These are phyloP conservation scores for Hypercompe scribonia DNA, from an alignment of 2,888 invertebrate genomes.

Conservation along the genomic window DNA sequence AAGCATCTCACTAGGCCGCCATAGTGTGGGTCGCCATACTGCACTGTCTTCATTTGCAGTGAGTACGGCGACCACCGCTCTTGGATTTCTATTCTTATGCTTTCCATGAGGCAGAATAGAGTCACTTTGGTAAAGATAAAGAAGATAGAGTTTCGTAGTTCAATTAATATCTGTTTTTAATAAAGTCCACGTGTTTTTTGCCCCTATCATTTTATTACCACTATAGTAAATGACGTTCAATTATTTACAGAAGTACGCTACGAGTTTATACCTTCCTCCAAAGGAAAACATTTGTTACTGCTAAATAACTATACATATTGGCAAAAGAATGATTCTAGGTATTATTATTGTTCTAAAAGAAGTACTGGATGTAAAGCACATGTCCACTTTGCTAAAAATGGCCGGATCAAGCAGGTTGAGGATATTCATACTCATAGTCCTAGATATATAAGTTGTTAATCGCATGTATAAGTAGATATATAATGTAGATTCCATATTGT, in stretches of 20 bases:
- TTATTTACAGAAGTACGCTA: slow-evolving; percentile 1
- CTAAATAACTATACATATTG: slow-evolving; percentile 58
- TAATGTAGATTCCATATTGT: too few species aligned
- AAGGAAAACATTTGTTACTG: slow-evolving; percentile 48
- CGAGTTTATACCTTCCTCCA: slow-evolving; percentile 4
- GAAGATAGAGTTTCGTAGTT: too few species aligned
- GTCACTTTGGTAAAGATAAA: too few species aligned
- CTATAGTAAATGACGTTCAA: background rate
- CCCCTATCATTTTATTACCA: background rate
- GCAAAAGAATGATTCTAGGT: slow-evolving; percentile 46
- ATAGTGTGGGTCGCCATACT: too few species aligned
- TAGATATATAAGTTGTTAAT: background rate
- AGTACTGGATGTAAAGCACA: slow-evolving; percentile 1
- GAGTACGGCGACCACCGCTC: too few species aligned
- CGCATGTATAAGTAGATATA: background rate
- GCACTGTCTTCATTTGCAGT: too few species aligned
- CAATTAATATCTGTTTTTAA: background rate
- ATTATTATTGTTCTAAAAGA: slow-evolving; percentile 39
- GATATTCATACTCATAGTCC: slow-evolving; percentile 12
- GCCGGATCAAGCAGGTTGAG: background rate
- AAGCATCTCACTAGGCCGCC: background rate
- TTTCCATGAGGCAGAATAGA: too few species aligned
- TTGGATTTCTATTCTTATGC: too few species aligned
- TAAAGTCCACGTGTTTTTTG: background rate
- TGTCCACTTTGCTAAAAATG: slow-evolving; percentile 2